Percentiles rank a stretch among this genome's conserved stretches.
Evolutionary conservation across 2,888 invertebrate species (phyloP).

Genomic region (Biston betularia): DNA sequence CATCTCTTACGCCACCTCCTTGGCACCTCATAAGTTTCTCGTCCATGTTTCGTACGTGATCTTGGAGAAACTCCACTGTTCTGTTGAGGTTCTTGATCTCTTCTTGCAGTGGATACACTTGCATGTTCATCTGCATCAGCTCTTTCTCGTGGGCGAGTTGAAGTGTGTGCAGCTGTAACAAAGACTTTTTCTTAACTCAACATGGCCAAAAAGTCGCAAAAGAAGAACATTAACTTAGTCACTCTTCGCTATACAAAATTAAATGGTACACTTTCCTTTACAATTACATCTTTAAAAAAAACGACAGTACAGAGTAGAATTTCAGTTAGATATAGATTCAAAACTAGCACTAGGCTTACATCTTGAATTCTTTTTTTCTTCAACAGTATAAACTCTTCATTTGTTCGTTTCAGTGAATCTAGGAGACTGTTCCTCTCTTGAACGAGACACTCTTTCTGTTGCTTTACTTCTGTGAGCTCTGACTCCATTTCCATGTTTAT

Average conservation of each 20-base stretch:
- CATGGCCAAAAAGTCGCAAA: slow-evolving; percentile 20
- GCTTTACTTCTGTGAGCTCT: slow-evolving; percentile 72
- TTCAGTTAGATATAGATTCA: not conserved
- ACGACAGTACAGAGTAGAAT: not conserved
- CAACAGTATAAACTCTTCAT: slow-evolving; percentile 91
- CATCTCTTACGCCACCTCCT: slow-evolving; percentile 58
- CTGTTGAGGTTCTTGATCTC: slow-evolving; percentile 87
- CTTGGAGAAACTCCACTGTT: slow-evolving; percentile 83
- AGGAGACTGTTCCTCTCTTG: slow-evolving; percentile 85
- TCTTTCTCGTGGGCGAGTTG: slow-evolving; percentile 91
- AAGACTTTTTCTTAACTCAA: slow-evolving; percentile 27
- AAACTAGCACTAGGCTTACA: slow-evolving; percentile 87
- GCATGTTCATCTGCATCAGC: slow-evolving; percentile 88
- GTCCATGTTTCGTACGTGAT: slow-evolving; percentile 68
- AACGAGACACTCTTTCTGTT: slow-evolving; percentile 78
- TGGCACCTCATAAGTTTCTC: slow-evolving; percentile 71
- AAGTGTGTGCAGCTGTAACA: slow-evolving; percentile 89
- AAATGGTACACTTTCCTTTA: too few relatives aligned
- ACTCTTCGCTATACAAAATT: not conserved
- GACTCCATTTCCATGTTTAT: slow-evolving; percentile 77
- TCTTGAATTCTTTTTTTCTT: slow-evolving; percentile 93
- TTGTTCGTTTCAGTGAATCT: slow-evolving; percentile 90
- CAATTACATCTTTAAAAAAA: not conserved
- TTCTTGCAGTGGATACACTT: slow-evolving; percentile 85
- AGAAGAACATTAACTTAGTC: slow-evolving; percentile 9